Conservation (phyloP, 2,888 invertebrate species). For the Catonia carolina region DNA sequence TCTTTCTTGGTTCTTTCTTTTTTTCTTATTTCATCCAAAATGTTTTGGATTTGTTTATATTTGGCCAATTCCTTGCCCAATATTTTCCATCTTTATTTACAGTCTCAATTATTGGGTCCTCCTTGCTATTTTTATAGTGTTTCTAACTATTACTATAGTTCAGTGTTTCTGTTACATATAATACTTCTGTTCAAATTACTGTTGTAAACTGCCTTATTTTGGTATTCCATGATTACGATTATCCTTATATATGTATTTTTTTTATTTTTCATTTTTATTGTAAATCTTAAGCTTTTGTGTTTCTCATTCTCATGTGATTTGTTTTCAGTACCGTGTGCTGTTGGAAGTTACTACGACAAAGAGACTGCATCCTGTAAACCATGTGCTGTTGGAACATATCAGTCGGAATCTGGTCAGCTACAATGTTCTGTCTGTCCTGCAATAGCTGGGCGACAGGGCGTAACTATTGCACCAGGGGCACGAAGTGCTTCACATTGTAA, state of each 20-base stretch:
- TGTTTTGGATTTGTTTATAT: no score
- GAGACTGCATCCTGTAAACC: conserved; percentile 70
- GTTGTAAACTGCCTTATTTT: no score
- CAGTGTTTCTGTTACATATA: no score
- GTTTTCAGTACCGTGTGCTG: conserved; percentile 78
- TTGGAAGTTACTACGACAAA: conserved; percentile 79
- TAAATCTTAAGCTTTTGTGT: not conserved
- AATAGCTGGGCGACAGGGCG: conserved; percentile 83
- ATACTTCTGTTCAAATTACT: no score
- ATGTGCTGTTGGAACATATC: conserved; percentile 85
- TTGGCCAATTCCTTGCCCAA: no score
- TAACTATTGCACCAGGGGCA: conserved; percentile 80
- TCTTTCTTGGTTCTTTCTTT: no score
- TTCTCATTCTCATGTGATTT: conserved; percentile 21
- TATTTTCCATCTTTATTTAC: no score
- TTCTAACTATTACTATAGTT: no score
- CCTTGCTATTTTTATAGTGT: no score
- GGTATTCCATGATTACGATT: no score
- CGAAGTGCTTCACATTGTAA: conserved; percentile 85
- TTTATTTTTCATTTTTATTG: not conserved
- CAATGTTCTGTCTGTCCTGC: conserved; percentile 85
- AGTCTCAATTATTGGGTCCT: no score
- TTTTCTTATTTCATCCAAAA: no score
- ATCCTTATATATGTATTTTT: not conserved
- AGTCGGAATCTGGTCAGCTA: conserved; percentile 84